These are phyloP conservation scores for Saccostrea glomerata DNA, from an alignment of 1,140 invertebrate genomes.

Conservation along the genomic window DNA sequence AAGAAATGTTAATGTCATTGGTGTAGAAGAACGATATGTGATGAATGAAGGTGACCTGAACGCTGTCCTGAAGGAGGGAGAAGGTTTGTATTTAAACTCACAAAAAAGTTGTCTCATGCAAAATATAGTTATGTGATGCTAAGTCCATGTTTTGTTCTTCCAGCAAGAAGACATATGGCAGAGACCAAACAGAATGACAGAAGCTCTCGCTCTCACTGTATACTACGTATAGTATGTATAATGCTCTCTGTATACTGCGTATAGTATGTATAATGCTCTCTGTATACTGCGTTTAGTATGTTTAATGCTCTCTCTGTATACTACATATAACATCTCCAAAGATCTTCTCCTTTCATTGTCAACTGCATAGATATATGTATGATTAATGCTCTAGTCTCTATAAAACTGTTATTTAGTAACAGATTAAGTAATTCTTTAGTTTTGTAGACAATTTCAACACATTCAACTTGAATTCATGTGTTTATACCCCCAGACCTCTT, in stretches of 20 bases:
- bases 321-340: conserved; percentile 77
- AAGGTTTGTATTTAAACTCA: not conserved
- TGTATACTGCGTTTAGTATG: conserved; percentile 81
- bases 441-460: too few relatives aligned
- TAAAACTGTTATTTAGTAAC: too few relatives aligned
- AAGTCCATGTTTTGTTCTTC: conserved; percentile 37
- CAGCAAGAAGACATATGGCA: conserved; percentile 81
- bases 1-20: conserved; percentile 27
- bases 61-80: conserved; percentile 4
- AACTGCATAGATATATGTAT: too few relatives aligned
- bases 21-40: conserved; percentile 5
- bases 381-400: too few relatives aligned
- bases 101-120: not conserved
- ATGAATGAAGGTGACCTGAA: conserved; percentile 23
- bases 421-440: too few relatives aligned
- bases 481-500: too few relatives aligned
- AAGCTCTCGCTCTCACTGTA: conserved; percentile 82
- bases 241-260: conserved; percentile 82
- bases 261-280: conserved; percentile 79
- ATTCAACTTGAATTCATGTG: too few relatives aligned
- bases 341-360: not conserved
- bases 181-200: conserved; percentile 84
- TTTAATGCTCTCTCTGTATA: conserved; percentile 81
- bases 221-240: conserved; percentile 79
- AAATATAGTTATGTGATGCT: too few relatives aligned